Conservation (phyloP, 2,113 vertebrate genomes). For the Ursus arctos region DNA sequence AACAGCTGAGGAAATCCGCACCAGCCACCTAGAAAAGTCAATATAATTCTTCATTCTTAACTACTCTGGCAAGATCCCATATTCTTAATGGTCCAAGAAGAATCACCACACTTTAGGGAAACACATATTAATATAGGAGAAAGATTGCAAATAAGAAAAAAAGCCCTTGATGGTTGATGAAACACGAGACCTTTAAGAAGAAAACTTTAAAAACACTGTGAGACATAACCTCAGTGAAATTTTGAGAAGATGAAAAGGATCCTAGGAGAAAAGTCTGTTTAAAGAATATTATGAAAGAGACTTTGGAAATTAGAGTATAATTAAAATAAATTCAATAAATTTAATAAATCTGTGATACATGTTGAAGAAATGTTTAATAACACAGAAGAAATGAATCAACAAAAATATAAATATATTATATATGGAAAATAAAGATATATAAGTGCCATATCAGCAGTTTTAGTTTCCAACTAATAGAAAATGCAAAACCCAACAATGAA, state of each 20-base stretch:
- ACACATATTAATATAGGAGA: not conserved
- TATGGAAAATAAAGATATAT: not conserved
- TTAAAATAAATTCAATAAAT: not conserved
- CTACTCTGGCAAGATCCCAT: not conserved
- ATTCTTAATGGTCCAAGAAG: not conserved
- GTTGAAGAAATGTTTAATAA: not conserved
- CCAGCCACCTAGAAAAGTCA: not conserved
- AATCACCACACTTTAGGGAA: not conserved
- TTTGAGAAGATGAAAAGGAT: slow-evolving; percentile 8
- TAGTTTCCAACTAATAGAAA: not conserved
- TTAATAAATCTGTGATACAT: not conserved
- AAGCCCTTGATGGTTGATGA: not conserved
- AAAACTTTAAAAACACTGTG: not conserved
- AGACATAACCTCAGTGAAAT: not conserved
- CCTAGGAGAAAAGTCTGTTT: not conserved
- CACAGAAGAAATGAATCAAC: not conserved
- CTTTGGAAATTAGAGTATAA: not conserved
- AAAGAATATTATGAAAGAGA: not conserved
- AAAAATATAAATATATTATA: not conserved
- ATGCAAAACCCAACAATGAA: not conserved
- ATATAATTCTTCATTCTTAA: slow-evolving; percentile 39
- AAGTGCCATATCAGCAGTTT: not conserved
- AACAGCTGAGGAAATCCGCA: not conserved
- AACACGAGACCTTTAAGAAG: not conserved
- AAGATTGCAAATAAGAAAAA: not conserved